These are phyloP conservation scores for Spheniscus humboldti DNA, from an alignment of 2,797 vertebrate species.

Conservation along the genomic window DNA sequence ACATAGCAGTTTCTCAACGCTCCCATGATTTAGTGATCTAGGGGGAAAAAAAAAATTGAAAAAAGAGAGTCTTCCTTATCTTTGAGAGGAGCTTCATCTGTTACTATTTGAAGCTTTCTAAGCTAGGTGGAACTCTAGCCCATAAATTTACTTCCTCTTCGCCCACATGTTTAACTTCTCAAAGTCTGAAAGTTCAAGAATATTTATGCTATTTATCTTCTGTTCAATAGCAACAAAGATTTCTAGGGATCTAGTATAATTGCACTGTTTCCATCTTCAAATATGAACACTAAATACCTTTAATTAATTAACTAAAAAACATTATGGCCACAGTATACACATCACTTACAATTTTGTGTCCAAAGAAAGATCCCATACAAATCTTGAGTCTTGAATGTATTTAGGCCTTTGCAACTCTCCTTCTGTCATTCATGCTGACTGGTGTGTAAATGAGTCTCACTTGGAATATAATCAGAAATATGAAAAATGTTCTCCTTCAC, in stretches of 20 bases:
- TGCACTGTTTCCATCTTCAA: background rate
- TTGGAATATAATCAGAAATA: background rate
- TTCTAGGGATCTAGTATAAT: background rate
- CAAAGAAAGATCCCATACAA: background rate
- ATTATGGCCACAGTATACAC: background rate
- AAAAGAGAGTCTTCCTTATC: background rate
- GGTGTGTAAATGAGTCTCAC: background rate
- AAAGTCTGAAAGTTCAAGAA: background rate
- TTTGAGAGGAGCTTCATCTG: background rate
- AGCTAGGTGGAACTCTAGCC: background rate
- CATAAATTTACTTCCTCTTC: background rate
- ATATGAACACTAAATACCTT: background rate
- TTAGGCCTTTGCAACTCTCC: background rate
- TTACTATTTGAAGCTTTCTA: background rate
- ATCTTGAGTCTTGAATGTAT: background rate
- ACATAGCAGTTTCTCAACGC: background rate
- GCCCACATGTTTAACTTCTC: background rate
- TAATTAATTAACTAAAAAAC: background rate
- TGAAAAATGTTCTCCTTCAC: background rate
- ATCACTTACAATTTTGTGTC: background rate
- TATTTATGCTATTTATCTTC: background rate
- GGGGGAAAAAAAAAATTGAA: accelerated
- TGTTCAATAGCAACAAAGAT: background rate
- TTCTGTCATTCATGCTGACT: background rate
- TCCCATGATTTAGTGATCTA: background rate